Percentiles rank a stretch among this genome's conserved stretches.
These are phyloP conservation scores for Schizothorax lantsangensis DNA, from an alignment of 2,797 vertebrate genomes.

Conservation along the genomic window DNA sequence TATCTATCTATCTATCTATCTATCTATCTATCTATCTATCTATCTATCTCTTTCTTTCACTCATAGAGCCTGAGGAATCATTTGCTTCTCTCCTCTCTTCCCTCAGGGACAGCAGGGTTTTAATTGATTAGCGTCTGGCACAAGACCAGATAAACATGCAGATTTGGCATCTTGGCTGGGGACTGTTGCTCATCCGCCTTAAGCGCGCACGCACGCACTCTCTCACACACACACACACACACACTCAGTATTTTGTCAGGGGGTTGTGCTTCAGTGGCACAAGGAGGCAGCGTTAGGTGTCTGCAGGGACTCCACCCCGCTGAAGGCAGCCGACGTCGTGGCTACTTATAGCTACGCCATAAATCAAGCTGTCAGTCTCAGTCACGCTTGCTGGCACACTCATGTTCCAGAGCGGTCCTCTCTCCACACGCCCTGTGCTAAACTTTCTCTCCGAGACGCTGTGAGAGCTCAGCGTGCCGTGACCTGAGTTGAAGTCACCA, in stretches of 20 bases:
- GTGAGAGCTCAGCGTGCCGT: conserved; percentile 43
- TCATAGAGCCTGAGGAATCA: conserved; percentile 46
- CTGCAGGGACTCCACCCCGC: conserved; percentile 55
- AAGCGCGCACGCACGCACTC: neutral
- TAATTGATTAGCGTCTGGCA: conserved; percentile 64
- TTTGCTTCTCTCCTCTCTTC: conserved; percentile 11
- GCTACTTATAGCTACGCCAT: conserved; percentile 82
- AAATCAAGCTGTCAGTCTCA: conserved; percentile 85
- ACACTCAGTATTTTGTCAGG: conserved; percentile 49
- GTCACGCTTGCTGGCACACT: conserved; percentile 79
- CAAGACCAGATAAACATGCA: conserved; percentile 61
- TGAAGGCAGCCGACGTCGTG: conserved; percentile 54
- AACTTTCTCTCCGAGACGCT: conserved; percentile 52
- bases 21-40: neutral
- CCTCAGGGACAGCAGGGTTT: conserved; percentile 49
- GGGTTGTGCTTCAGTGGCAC: conserved; percentile 48
- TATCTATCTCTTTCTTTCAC: neutral
- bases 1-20: neutral
- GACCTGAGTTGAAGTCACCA: conserved; percentile 51
- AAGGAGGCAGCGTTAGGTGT: conserved; percentile 49
- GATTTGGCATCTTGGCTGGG: conserved; percentile 60
- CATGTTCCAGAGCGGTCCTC: conserved; percentile 66
- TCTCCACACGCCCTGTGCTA: conserved; percentile 34
- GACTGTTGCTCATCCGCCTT: conserved; percentile 45
- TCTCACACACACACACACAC: neutral